Evolutionary conservation across 1,140 invertebrate genomes (phyloP), one percentile per base, ranked within the genome.

Genomic region (Coptotermes formosanus): DNA sequence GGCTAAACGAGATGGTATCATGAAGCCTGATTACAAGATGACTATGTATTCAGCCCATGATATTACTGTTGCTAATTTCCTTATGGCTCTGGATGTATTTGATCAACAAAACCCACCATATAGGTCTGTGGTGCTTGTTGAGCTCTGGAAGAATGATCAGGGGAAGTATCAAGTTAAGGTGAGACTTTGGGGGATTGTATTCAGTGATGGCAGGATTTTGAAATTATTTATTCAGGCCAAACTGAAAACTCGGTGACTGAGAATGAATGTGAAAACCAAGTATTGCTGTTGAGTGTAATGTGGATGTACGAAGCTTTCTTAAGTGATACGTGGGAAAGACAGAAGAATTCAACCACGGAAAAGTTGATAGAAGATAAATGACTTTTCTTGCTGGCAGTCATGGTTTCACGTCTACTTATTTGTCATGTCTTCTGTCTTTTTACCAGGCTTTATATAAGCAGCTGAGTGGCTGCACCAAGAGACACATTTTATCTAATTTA

Each of bases 1-100:
- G 0, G 88, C 90, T 3, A 93, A 93, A 87, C 90, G 91, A 0
- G 88, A 89, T 87, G 89, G 89, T 32, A 86, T 85, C 85, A 87
- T 93, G 44, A 88, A 88, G 2, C 92, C 93, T 11, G 89, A 93
- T 87, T 92, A 94, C 55, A 96, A 95, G 88, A 87, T 97, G 82
- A 94, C 93, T 89, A 92, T 97, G 43, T 97, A 96, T 88, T 97
- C 95, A 89, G 95, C 92, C 45, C 97, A 98, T 90, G 97, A 98
- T 90, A 94, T 95, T 8, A 98, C 96, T 0, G 89, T 98, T 16
- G 94, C 95, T 0, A 95, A 94, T 88, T 88, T 98, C 48, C 91
- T 98, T 9, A 94, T 94, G 89, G 92, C 94, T 0, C 90, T 98
- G 45, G 93, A 94, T 25, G 88, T 97, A 9, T 98, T 95, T 89